A percentile compares a stretch with the other conserved stretches of the same genome.
Evolutionary conservation across 1,140 invertebrate species (phyloP).

Genomic region (Hyphantria cunea): DNA sequence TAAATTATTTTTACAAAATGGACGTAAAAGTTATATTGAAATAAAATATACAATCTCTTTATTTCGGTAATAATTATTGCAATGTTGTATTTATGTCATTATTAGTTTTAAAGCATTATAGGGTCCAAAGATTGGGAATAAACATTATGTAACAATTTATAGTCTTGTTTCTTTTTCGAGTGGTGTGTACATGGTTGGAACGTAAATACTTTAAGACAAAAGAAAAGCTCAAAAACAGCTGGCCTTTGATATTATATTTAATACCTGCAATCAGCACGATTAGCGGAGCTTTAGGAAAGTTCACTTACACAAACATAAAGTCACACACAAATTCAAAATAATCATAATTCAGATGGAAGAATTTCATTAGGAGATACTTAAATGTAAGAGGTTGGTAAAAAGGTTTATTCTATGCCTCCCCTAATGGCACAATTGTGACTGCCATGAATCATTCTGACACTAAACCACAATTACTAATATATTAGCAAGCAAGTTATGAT

Average conservation of each 20-base stretch:
- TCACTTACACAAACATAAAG: too few relatives aligned
- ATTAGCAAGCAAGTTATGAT: slow-evolving; percentile 4
- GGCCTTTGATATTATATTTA: not conserved
- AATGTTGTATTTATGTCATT: slow-evolving; percentile 81
- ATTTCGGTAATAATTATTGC: slow-evolving; percentile 65
- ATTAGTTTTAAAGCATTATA: slow-evolving; percentile 83
- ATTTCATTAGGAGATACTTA: too few relatives aligned
- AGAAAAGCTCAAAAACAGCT: too few relatives aligned
- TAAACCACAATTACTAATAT: not conserved
- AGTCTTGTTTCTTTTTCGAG: slow-evolving; percentile 59
- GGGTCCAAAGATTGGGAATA: slow-evolving; percentile 83
- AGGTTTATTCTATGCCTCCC: too few relatives aligned
- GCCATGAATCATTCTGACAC: too few relatives aligned
- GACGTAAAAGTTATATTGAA: slow-evolving; percentile 31
- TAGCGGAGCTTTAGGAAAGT: too few relatives aligned
- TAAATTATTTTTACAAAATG: slow-evolving; percentile 56
- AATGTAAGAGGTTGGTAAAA: too few relatives aligned
- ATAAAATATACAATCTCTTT: slow-evolving; percentile 50
- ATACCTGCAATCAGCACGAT: too few relatives aligned
- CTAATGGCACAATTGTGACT: too few relatives aligned
- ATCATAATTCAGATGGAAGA: too few relatives aligned
- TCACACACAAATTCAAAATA: too few relatives aligned
- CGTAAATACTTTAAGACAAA: too few relatives aligned
- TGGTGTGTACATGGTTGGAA: not conserved
- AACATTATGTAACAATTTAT: slow-evolving; percentile 78